Evolutionary conservation across 2,113 vertebrate species (phyloP).

Genomic region (Tragulus kanchil): DNA sequence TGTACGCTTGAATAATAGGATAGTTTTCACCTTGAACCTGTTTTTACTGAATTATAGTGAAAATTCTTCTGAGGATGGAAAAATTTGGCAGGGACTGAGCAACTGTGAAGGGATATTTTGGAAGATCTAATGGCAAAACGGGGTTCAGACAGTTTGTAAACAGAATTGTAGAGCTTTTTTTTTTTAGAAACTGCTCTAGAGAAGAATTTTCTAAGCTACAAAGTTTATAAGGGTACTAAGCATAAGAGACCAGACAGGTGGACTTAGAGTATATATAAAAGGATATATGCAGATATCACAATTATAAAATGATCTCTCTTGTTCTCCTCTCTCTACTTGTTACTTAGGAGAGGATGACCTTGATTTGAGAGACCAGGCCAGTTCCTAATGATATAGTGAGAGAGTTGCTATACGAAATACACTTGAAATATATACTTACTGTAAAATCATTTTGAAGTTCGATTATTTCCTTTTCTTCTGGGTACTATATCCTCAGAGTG

Average conservation of each 20-base stretch:
- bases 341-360: background rate
- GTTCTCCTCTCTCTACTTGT: background rate
- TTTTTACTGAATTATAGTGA: conserved; percentile 1
- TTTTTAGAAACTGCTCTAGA: conserved; percentile 42
- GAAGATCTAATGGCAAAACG: background rate
- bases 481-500: background rate
- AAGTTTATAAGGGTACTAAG: conserved; percentile 8
- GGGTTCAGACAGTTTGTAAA: conserved; percentile 14
- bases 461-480: background rate
- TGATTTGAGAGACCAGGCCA: background rate
- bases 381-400: background rate
- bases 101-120: background rate
- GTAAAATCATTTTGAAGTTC: conserved; percentile 35
- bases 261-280: background rate
- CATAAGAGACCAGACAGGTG: background rate
- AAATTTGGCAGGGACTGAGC: background rate
- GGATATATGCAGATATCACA: background rate
- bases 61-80: background rate
- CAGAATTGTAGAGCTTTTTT: background rate
- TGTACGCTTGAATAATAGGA: conserved; percentile 9
- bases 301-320: background rate
- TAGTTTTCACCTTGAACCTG: conserved; percentile 36
- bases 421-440: background rate
- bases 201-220: conserved; percentile 6
- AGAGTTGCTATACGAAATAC: background rate